A percentile compares a stretch with the other conserved stretches of the same genome.
Conservation (phyloP, 2,113 vertebrate species). For the Alligator sinensis region DNA sequence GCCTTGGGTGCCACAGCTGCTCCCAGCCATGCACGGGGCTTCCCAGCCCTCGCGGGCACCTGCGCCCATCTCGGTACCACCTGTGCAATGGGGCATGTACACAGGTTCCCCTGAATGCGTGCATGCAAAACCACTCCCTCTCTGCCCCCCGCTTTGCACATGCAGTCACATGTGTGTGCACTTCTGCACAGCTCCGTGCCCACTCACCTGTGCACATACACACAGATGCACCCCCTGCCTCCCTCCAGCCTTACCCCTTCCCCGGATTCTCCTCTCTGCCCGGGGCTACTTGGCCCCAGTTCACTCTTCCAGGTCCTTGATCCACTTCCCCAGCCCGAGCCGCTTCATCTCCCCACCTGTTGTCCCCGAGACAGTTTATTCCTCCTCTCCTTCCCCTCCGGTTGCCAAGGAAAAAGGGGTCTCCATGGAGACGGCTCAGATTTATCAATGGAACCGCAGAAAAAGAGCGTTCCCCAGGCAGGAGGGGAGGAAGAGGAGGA, state of each 20-base stretch:
- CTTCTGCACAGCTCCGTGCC: fast-evolving
- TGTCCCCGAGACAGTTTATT: not conserved
- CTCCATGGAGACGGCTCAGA: slow-evolving; percentile 31
- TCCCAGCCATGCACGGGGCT: not conserved
- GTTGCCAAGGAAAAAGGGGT: not conserved
- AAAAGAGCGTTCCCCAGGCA: not conserved
- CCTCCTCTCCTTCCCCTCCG: not conserved
- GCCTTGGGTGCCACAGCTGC: fast-evolving
- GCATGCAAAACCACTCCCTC: not conserved
- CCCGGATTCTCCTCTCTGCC: not conserved
- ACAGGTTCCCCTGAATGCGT: too few species aligned
- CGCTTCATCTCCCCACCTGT: not conserved
- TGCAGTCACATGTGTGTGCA: fast-evolving
- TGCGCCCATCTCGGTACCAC: not conserved
- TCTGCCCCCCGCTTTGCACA: fast-evolving
- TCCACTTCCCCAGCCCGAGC: not conserved
- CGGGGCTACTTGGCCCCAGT: not conserved
- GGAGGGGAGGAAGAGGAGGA: not conserved
- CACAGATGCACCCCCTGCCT: not conserved
- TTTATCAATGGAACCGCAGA: slow-evolving; percentile 62
- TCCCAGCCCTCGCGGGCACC: too few species aligned
- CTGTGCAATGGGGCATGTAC: not conserved
- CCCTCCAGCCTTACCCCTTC: not conserved
- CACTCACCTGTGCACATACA: not conserved
- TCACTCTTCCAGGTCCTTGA: not conserved